A percentile compares a stretch with the other conserved stretches of the same genome.
These are phyloP conservation scores for Brienomyrus brachyistius DNA, from an alignment of 2,113 vertebrate genomes.

Conservation along the genomic window DNA sequence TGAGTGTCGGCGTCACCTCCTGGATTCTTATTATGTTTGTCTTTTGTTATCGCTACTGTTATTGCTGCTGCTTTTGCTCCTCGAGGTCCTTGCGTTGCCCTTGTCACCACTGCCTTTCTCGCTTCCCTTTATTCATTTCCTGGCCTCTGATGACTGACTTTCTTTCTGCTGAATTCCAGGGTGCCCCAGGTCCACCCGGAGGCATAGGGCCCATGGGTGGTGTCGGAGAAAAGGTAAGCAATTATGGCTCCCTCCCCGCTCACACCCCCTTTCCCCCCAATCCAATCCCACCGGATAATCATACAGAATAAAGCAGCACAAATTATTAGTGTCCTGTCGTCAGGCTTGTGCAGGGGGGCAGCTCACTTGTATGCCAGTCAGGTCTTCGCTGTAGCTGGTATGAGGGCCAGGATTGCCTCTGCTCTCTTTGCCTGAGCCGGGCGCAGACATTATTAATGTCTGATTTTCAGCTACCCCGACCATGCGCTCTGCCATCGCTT, in stretches of 20 bases:
- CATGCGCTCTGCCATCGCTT: background rate
- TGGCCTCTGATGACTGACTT: background rate
- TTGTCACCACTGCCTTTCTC: background rate
- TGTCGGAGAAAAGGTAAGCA: constrained; percentile 86
- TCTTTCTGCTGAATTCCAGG: constrained; percentile 54
- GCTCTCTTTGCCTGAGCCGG: background rate
- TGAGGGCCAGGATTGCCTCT: background rate
- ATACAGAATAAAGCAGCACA: background rate
- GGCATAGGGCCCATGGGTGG: constrained; percentile 80
- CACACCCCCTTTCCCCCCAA: background rate
- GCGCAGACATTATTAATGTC: constrained; percentile 2
- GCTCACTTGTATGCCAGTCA: background rate
- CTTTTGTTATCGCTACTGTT: background rate
- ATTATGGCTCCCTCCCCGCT: background rate
- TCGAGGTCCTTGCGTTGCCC: background rate
- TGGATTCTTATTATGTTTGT: background rate
- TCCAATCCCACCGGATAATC: background rate
- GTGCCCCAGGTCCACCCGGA: constrained; percentile 87
- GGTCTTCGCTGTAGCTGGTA: background rate
- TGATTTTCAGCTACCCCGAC: background rate
- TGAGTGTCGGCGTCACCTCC: constrained; percentile 48
- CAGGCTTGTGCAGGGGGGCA: background rate
- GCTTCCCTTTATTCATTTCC: background rate
- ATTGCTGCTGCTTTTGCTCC: background rate
- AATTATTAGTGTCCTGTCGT: background rate